phyloP scores from a whole-genome alignment of 1,140 invertebrate species.

The Aphelenchoides fujianensis region DNA sequence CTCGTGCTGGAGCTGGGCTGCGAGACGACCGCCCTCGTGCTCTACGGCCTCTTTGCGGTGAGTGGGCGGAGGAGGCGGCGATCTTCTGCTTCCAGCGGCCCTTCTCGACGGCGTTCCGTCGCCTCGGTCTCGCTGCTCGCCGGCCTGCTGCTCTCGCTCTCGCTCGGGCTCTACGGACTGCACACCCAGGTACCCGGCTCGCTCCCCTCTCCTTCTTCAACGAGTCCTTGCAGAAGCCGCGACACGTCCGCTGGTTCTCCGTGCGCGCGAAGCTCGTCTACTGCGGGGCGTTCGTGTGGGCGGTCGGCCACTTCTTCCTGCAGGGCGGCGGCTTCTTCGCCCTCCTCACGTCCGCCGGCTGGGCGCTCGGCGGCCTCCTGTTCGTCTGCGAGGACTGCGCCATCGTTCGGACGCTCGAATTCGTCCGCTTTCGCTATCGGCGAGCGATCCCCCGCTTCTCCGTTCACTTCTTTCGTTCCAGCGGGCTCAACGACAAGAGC shows the following conservation, averaged over 20 bases:
- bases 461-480: neutral
- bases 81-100: neutral
- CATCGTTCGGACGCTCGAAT: neutral
- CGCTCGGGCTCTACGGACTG: neutral
- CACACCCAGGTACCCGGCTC: neutral
- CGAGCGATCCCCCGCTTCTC: neutral
- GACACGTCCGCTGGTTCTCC: neutral
- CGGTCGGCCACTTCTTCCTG: neutral
- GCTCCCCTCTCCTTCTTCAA: too few relatives aligned
- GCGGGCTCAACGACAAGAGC: constrained; percentile 8
- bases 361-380: neutral
- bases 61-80: neutral
- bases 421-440: constrained; percentile 7
- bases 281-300: neutral
- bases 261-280: constrained; percentile 3
- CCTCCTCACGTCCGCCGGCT: neutral
- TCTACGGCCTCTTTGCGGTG: neutral
- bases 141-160: neutral
- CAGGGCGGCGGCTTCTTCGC: neutral
- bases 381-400: neutral
- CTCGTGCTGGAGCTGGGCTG: neutral
- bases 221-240: neutral
- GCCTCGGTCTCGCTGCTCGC: neutral
- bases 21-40: neutral
- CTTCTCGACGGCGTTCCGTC: neutral